Conservation (phyloP, 2,113 vertebrate genomes). For the Brachyhypopomus occidentalis region DNA sequence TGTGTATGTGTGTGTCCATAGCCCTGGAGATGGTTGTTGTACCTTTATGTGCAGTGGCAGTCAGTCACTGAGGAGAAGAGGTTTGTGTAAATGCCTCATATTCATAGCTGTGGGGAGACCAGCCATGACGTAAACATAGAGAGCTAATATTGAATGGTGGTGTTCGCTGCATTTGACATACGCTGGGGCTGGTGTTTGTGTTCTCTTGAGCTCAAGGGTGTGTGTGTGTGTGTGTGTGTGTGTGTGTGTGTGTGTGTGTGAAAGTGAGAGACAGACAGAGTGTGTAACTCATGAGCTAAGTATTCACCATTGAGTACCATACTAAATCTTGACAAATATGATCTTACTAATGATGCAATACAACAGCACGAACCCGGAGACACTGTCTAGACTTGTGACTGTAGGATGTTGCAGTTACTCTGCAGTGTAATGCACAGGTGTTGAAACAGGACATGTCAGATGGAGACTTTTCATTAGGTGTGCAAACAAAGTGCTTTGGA, state of each 20-base stretch:
- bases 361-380: too few species aligned
- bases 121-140: constrained; percentile 55
- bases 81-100: constrained; percentile 50
- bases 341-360: too few species aligned
- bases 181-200: neutral
- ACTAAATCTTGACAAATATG: too few species aligned
- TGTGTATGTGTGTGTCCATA: neutral
- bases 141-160: constrained; percentile 61
- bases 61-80: neutral
- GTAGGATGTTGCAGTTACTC: too few species aligned
- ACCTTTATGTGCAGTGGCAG: neutral
- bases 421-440: too few species aligned
- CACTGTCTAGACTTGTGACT: too few species aligned
- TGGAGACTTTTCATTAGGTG: too few species aligned
- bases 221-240: neutral
- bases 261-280: neutral
- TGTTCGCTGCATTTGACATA: constrained; percentile 1
- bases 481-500: too few species aligned
- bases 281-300: too few species aligned
- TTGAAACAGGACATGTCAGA: too few species aligned
- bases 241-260: neutral
- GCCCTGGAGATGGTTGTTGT: neutral
- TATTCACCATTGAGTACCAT: too few species aligned
- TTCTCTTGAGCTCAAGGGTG: neutral
- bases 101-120: constrained; percentile 35